phyloP scores from a whole-genome alignment of 2,113 vertebrate species.

The Sialia sialis region DNA sequence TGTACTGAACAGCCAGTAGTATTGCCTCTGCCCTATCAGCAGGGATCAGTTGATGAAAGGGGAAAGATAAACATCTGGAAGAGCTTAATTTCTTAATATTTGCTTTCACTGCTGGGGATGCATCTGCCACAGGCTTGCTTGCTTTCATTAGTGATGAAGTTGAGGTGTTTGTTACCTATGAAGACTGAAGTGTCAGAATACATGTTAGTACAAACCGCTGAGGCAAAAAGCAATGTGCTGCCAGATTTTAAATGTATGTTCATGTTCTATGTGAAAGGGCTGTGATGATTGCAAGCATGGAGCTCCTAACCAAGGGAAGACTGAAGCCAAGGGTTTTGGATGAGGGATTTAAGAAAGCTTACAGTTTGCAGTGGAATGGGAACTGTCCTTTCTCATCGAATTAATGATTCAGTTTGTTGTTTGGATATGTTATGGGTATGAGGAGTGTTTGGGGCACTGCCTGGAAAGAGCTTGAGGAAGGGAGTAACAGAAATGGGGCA shows the following conservation, averaged over 20 bases:
- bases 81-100: not conserved
- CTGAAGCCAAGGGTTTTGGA: not conserved
- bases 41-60: not conserved
- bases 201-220: not conserved
- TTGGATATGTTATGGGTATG: not conserved
- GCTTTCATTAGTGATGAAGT: not conserved
- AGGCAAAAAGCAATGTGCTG: not conserved
- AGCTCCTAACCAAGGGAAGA: not conserved
- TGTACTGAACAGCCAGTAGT: not conserved
- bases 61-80: not conserved
- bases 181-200: not conserved
- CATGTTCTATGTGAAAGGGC: accelerated
- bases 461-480: not conserved
- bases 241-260: not conserved
- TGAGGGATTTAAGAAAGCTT: not conserved
- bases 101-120: not conserved
- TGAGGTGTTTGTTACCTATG: not conserved
- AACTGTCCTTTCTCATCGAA: not conserved
- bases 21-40: not conserved
- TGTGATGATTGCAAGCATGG: not conserved
- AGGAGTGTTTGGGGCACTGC: not conserved
- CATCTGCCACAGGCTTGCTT: not conserved
- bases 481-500: not conserved
- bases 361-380: not conserved
- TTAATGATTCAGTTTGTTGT: not conserved